Evolutionary conservation across 1,140 invertebrate species (phyloP), one percentile per base, ranked within the genome.

Genomic region (Rhyzopertha dominica): DNA sequence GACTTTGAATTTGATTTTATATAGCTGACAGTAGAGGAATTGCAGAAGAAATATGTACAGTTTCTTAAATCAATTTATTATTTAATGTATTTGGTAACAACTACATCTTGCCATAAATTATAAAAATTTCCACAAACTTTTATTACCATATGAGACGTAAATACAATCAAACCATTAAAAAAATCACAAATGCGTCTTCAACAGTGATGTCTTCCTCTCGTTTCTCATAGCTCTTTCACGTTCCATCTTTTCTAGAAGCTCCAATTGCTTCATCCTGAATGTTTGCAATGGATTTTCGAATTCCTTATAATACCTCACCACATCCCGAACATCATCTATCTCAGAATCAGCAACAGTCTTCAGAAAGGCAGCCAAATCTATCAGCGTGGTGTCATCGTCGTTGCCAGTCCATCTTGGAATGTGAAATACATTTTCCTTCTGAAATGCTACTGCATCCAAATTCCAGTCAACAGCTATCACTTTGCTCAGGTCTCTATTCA

Each of bases 391-490:
- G 64, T 98, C 95, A 53, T 92, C 83, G 64, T 96, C 89, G 53
- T 89, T 84, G n/a, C 96, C 96, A 34, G 75, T 76, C 95, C 95
- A 99, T 66, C 87, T 83, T 29, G 87, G 82, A 22, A 99, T 66
- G 46, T 81, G 74, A 0, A 99, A 75, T 12, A 87, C 78, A 70
- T 99, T 99, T 58, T 87, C 79, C 2, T 83, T 82, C 67, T 97
- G 87, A 44, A 90, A 77, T 65, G 91, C 81, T 1, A 90, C 86
- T 5, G 91, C 84, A 47, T 88, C 77, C 16, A 75, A 62, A 73
- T 98, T 87, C 85, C 93, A 98, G 62, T 99, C 96, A 18, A 99
- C 74, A 23, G 95, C 85, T 62, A 99, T 98, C 0, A 95, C 90
- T 73, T 89, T 95, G 34, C 78, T 87, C 24, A 97, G 72, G 74